Base-by-base conservation (phyloP, 2,888 invertebrate species). In the Agrochola lota region DNA sequence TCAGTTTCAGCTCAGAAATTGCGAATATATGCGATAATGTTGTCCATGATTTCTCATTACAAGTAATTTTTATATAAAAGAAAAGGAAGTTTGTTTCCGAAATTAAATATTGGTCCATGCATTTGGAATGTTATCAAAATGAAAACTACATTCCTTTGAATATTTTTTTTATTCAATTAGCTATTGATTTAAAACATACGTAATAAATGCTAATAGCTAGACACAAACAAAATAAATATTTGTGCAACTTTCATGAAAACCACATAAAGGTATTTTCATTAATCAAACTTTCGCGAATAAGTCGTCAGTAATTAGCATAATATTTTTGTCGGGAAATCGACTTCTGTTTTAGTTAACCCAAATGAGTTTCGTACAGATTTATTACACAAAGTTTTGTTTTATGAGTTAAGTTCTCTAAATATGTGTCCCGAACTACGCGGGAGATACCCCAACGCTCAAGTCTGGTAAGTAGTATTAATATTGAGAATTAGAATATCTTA, bases 281-380 rank as follows among this genome's bases (percentile, higher is more conserved):
- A n/a, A 66, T 68, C 67, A 68, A 83, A 77, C 66, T 77, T 78
- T 69, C 8, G 20, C 20, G 4, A 69, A 73, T 68, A 63, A 76
- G 67, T 74, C 68, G 46, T 78, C 60, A 64, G 52, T 72, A 71
- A 83, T 86, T 87, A 87, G 30, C 72, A 85, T 85, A 83, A 81
- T 83, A 83, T 78, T 74, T 76, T 78, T 75, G 69, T 75, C 55
- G 62, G 71, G 64, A 86, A 87, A 82, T 83, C 71, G 83, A 81
- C 75, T 83, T 87, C 62, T 76, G 79, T 78, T 78, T 81, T 80
- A 90, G 87, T 90, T 90, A 90, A 69, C 71, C 46, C 63, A 78
- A 91, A 91, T 90, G 89, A 91, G 87, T 87, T 89, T 79, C 77
- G 81, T 75, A 77, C 71, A 86, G 88, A 93, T 92, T 92, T 90